phyloP scores from a whole-genome alignment of 2,113 vertebrate genomes.

The Corythaeola cristata region DNA sequence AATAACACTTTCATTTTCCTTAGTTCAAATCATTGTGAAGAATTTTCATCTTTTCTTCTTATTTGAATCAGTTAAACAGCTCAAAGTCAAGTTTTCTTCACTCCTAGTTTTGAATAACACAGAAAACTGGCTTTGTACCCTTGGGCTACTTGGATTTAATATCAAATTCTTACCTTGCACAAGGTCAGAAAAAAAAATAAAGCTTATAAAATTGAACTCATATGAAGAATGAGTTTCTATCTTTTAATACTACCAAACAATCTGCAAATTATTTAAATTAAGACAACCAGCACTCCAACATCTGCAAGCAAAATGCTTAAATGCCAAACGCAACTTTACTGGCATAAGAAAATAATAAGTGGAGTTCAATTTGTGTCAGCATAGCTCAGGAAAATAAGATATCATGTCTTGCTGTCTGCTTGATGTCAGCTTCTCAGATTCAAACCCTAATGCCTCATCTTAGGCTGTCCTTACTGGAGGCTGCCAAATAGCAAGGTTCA shows the following conservation, averaged over 20 bases:
- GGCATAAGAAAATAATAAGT: conserved; percentile 93
- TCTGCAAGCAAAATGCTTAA: conserved; percentile 83
- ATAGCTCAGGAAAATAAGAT: conserved; percentile 97
- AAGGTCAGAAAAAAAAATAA: conserved; percentile 63
- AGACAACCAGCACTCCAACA: conserved; percentile 83
- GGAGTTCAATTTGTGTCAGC: conserved; percentile 95
- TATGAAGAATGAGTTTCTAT: conserved; percentile 83
- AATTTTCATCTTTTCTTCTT: not conserved
- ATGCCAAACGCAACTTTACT: conserved; percentile 79
- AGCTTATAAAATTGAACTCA: conserved; percentile 81
- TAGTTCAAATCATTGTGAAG: not conserved
- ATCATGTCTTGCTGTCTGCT: conserved; percentile 97
- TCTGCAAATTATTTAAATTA: conserved; percentile 90
- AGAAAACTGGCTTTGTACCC: conserved; percentile 26
- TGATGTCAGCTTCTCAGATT: conserved; percentile 93
- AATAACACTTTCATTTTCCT: not conserved
- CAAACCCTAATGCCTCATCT: conserved; percentile 89
- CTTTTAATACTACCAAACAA: conserved; percentile 81
- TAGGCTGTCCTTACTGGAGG: conserved; percentile 82
- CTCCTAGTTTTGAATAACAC: conserved; percentile 39
- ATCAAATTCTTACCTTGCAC: conserved; percentile 71
- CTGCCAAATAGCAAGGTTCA: conserved; percentile 88
- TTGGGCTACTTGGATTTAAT: conserved; percentile 39
- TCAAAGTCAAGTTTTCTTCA: not conserved
- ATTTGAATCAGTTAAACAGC: conserved; percentile 23